These are phyloP conservation scores for Yponomeuta cagnagella DNA, from an alignment of 2,888 invertebrate species.

Conservation along the genomic window DNA sequence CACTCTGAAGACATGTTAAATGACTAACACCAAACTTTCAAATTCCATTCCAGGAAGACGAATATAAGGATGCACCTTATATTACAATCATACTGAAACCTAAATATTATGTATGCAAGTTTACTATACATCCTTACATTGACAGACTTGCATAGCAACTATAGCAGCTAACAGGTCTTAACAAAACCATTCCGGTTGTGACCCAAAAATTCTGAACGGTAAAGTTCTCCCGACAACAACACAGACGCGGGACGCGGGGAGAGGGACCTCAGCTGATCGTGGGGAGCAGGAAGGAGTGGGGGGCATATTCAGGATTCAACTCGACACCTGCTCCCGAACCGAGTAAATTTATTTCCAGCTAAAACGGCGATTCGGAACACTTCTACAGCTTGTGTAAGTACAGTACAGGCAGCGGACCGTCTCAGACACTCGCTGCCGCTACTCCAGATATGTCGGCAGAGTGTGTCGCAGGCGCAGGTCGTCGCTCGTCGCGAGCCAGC, in stretches of 20 bases:
- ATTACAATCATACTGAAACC: no score
- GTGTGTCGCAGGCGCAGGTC: slow-evolving; percentile 6
- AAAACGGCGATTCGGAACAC: no score
- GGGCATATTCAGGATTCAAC: slow-evolving; percentile 5
- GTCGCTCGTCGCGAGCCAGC: background rate
- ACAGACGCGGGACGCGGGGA: slow-evolving; percentile 2
- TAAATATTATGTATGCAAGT: no score
- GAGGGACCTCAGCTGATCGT: slow-evolving; percentile 18
- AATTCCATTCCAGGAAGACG: no score
- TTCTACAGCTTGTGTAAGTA: background rate
- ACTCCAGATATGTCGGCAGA: background rate
- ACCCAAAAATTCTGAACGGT: background rate
- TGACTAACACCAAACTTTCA: no score
- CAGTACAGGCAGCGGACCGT: background rate
- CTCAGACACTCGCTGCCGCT: background rate
- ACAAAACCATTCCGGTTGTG: background rate
- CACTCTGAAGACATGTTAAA: no score
- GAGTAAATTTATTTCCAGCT: no score
- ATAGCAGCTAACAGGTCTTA: background rate
- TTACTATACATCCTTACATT: no score
- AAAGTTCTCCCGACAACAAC: slow-evolving; percentile 1
- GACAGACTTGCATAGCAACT: no score
- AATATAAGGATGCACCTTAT: no score
- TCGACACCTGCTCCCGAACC: background rate
- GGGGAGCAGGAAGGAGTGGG: slow-evolving; percentile 9